These are phyloP conservation scores for Lypha dubia DNA, from an alignment of 2,888 invertebrate genomes.

Conservation along the genomic window DNA sequence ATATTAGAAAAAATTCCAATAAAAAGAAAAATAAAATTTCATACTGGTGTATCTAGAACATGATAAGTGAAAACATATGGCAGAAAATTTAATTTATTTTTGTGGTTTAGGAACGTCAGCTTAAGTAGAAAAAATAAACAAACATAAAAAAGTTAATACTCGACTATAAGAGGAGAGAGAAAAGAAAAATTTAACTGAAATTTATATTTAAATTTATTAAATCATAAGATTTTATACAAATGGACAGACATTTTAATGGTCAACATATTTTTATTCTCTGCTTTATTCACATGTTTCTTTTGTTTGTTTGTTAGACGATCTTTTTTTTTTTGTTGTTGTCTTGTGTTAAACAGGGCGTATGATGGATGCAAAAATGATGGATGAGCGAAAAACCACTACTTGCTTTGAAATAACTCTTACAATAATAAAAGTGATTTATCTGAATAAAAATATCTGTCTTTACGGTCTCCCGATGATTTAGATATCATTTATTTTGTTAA, in stretches of 20 bases:
- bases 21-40: conserved; percentile 31
- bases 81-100: conserved; percentile 66
- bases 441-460: no score
- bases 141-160: conserved; percentile 4
- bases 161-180: neutral
- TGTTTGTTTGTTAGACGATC: neutral
- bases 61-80: conserved; percentile 72
- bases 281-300: neutral
- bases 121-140: conserved; percentile 1
- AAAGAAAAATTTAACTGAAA: conserved; percentile 15
- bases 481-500: no score
- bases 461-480: no score
- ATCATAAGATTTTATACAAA: neutral
- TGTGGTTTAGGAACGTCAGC: conserved; percentile 53
- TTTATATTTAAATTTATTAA: conserved; percentile 19
- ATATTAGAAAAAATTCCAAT: no score
- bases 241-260: no score
- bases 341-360: conserved; percentile 27
- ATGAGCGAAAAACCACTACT: no score
- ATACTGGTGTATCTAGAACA: conserved; percentile 65
- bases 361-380: conserved; percentile 38
- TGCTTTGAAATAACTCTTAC: no score
- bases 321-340: conserved; percentile 2
- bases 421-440: no score
- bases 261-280: no score